Conservation (phyloP, 2,888 invertebrate genomes). For the Epirrhoe tristata region DNA sequence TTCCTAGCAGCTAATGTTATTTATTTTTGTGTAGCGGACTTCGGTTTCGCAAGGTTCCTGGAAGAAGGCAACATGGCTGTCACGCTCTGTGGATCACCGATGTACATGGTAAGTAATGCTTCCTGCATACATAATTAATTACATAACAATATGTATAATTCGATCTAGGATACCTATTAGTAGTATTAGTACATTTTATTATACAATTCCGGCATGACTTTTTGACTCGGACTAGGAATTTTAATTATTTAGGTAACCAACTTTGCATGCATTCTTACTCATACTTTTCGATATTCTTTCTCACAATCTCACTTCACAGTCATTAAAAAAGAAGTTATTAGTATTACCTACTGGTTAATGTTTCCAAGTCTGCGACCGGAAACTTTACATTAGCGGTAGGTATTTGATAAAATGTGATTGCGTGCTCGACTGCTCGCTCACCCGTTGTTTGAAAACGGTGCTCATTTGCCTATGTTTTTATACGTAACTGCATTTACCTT, state of each 20-base stretch:
- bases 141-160: not conserved
- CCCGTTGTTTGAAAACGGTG: slow-evolving; percentile 21
- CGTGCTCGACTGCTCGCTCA: slow-evolving; percentile 16
- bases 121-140: slow-evolving; percentile 12
- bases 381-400: slow-evolving; percentile 29
- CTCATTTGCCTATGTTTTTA: slow-evolving; percentile 19
- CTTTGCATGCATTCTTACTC: not conserved
- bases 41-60: slow-evolving; percentile 99
- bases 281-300: slow-evolving; percentile 20
- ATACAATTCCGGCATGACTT: not conserved
- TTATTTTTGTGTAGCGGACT: slow-evolving; percentile 91
- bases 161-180: not conserved
- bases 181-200: not conserved
- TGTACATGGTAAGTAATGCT: slow-evolving; percentile 95
- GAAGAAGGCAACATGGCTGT: slow-evolving; percentile 99
- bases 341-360: slow-evolving; percentile 10
- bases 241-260: not conserved
- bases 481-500: slow-evolving; percentile 6
- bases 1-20: slow-evolving; percentile 14
- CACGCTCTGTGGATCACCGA: slow-evolving; percentile 99
- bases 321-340: slow-evolving; percentile 25
- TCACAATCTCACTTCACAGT: slow-evolving; percentile 25
- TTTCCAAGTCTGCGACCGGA: slow-evolving; percentile 31
- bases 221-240: not conserved
- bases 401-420: slow-evolving; percentile 31